These are phyloP conservation scores for Drosophila phalerata DNA, from an alignment of 2,888 invertebrate species.

Conservation along the genomic window DNA sequence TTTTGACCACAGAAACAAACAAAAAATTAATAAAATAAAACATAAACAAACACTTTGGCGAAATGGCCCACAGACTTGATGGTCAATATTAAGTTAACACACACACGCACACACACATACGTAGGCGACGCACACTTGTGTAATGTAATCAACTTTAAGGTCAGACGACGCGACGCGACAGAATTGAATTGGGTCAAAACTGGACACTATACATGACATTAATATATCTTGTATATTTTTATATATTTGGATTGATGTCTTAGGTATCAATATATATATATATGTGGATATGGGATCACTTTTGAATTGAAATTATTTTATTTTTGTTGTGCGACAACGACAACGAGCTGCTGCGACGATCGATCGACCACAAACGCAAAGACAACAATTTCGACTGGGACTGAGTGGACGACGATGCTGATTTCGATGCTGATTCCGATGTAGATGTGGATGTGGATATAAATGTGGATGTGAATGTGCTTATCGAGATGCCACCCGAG, in stretches of 20 bases:
- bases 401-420: slow-evolving; percentile 45
- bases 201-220: slow-evolving; percentile 1
- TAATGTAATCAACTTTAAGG: slow-evolving; percentile 19
- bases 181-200: slow-evolving; percentile 7
- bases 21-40: slow-evolving; percentile 35
- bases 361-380: slow-evolving; percentile 76
- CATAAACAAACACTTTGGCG: slow-evolving; percentile 72
- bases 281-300: slow-evolving; percentile 8
- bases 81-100: slow-evolving; percentile 51
- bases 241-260: background rate
- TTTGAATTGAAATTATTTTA: slow-evolving; percentile 12
- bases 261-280: background rate
- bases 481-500: slow-evolving; percentile 42
- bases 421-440: slow-evolving; percentile 27
- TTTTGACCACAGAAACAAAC: slow-evolving; percentile 29
- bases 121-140: slow-evolving; percentile 1
- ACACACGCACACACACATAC: background rate
- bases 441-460: slow-evolving; percentile 1
- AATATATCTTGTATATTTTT: background rate
- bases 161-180: slow-evolving; percentile 14
- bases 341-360: slow-evolving; percentile 37
- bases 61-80: slow-evolving; percentile 51
- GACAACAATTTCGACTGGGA: slow-evolving; percentile 78
- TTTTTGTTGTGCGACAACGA: slow-evolving; percentile 32
- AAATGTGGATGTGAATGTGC: slow-evolving; percentile 24